Conservation (phyloP, 2,888 invertebrate species). For the Oxyteleia sp. region DNA sequence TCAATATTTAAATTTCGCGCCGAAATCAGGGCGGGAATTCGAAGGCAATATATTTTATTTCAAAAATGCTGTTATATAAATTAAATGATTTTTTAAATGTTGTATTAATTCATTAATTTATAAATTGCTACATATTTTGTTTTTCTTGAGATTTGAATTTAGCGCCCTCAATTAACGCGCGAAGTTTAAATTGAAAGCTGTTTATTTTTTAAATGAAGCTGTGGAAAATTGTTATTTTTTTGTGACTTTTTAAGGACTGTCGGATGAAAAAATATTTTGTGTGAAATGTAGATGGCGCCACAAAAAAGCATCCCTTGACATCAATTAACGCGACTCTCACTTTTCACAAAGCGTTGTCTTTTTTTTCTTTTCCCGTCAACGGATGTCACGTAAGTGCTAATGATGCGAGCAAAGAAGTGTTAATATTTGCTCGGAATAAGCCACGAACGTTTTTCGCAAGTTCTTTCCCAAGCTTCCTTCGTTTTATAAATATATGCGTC, state of each 20-base stretch:
- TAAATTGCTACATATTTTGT: too few relatives aligned
- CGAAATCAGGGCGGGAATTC: neutral
- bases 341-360: slow-evolving; percentile 58
- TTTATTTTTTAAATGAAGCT: too few relatives aligned
- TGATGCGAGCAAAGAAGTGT: slow-evolving; percentile 72
- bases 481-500: slow-evolving; percentile 41
- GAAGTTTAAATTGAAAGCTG: too few relatives aligned
- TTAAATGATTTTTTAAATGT: too few relatives aligned
- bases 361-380: slow-evolving; percentile 32
- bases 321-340: slow-evolving; percentile 64
- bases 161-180: too few relatives aligned
- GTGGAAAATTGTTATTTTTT: too few relatives aligned
- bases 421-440: slow-evolving; percentile 75
- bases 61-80: too few relatives aligned
- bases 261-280: too few relatives aligned
- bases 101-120: too few relatives aligned
- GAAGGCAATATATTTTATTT: too few relatives aligned
- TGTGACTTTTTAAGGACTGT: too few relatives aligned
- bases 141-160: too few relatives aligned
- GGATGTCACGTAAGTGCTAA: slow-evolving; percentile 74
- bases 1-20: slow-evolving; percentile 18
- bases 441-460: slow-evolving; percentile 69
- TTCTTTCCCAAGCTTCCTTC: slow-evolving; percentile 71
- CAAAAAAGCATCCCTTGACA: slow-evolving; percentile 57
- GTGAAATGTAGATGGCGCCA: neutral